Base-by-base conservation (phyloP, 2,797 vertebrate genomes). In the Manis javanica region DNA sequence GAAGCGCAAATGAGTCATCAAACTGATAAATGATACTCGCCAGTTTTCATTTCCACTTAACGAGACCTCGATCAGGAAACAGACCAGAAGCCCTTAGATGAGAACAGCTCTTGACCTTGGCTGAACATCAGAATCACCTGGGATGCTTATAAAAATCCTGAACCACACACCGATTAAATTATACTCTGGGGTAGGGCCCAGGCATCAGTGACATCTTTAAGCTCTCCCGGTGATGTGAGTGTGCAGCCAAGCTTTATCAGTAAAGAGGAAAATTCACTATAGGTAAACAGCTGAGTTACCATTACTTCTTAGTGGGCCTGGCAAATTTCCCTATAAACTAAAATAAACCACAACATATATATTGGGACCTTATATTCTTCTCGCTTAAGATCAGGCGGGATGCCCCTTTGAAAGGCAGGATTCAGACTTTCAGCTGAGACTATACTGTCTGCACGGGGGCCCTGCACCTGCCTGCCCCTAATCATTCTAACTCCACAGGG, bases 11-110 rank as follows among this genome's bases (percentile, higher is more conserved):
- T 24, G 69, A 77, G 82, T 7, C 24, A 31, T 61, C 86, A 69
- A 84, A 72, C 24, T 90, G 64, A 90, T 64, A 71, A 94, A 61
- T 8, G 42, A 59, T 37, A 49, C 74, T 55, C 6, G 4, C 42
- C 79, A 90, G 75, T 59, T 77, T 88, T 94, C 92, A 77, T 94
- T 89, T 89, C 66, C 66, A 64, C n/a, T 66, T 86, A 86, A 89
- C 63, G 59, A 64, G 37, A 85, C 64, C 64, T 72, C 14, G 26
- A 21, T 77, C 49, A 95, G 63, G 88, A 94, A 74, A 94, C 34
- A 95, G 93, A 96, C 31, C 66, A 91, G 92, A 93, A 77, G 86
- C 18, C 19, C 19, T 90, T 55, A 19, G 23, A 61, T 86, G 39
- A 92, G 68, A 87, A 95, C 66, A 95, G 68, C 69, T 66, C 74